Conservation (phyloP, 2,113 vertebrate species). For the Coregonus clupeaformis region DNA sequence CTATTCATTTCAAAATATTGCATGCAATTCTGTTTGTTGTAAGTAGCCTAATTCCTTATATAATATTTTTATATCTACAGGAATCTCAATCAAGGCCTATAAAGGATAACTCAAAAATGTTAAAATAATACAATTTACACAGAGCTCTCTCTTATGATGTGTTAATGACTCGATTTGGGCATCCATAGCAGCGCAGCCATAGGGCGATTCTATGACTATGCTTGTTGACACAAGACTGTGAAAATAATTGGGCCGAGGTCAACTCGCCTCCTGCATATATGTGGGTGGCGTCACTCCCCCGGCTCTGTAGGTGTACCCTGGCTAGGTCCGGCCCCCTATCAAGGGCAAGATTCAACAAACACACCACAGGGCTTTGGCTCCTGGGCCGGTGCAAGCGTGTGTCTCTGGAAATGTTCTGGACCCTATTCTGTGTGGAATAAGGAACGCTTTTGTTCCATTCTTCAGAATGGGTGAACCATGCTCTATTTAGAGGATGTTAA, state of each 20-base stretch:
- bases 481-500: conserved; percentile 5
- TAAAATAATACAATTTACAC: background rate
- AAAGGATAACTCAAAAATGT: background rate
- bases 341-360: conserved; percentile 29
- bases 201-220: conserved; percentile 22
- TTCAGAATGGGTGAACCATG: conserved; percentile 3
- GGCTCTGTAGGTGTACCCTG: conserved; percentile 12
- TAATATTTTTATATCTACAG: background rate
- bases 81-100: no score
- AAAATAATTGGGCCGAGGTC: conserved; percentile 26
- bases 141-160: background rate
- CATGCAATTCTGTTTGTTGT: background rate
- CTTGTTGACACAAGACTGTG: conserved; percentile 28
- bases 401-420: conserved; percentile 21
- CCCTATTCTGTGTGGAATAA: conserved; percentile 19
- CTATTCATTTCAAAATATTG: background rate
- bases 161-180: background rate
- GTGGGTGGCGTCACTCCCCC: conserved; percentile 23
- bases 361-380: conserved; percentile 22
- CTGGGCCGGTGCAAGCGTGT: background rate
- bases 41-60: background rate
- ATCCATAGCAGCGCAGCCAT: background rate
- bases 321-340: background rate
- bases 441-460: conserved; percentile 30
- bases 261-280: conserved; percentile 17